These are phyloP conservation scores for Vanessa cardui DNA, from an alignment of 2,888 invertebrate genomes.

Conservation along the genomic window DNA sequence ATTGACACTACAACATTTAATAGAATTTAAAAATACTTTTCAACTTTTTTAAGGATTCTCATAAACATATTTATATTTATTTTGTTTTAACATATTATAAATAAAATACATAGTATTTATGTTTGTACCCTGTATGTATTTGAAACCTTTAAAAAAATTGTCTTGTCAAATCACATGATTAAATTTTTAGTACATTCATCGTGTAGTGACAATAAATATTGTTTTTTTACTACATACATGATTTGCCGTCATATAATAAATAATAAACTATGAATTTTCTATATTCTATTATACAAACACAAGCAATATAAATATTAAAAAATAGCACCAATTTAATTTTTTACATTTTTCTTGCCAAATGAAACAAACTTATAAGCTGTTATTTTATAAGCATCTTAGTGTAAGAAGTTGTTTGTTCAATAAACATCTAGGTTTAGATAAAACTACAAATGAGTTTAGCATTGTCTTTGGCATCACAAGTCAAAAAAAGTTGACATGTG, in stretches of 20 bases:
- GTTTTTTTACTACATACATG: not conserved
- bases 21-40: too few species aligned
- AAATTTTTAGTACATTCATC: not conserved
- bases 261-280: slow-evolving; percentile 5
- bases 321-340: slow-evolving; percentile 73
- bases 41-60: too few species aligned
- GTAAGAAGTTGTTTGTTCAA: slow-evolving; percentile 24
- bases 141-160: not conserved
- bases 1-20: slow-evolving; percentile 1
- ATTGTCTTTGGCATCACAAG: slow-evolving; percentile 58
- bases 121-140: slow-evolving; percentile 7
- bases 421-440: slow-evolving; percentile 30
- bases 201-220: slow-evolving; percentile 15
- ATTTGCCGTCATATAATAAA: not conserved
- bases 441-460: slow-evolving; percentile 29
- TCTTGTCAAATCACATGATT: not conserved
- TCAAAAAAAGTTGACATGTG: slow-evolving; percentile 59
- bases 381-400: slow-evolving; percentile 36
- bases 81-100: not conserved
- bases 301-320: slow-evolving; percentile 48
- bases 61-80: not conserved
- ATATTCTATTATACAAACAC: slow-evolving; percentile 28
- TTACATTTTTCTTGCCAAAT: slow-evolving; percentile 30
- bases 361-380: slow-evolving; percentile 37
- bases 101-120: not conserved